Evolutionary conservation across 2,797 vertebrate genomes (phyloP).

Genomic region (Thaleichthys pacificus): DNA sequence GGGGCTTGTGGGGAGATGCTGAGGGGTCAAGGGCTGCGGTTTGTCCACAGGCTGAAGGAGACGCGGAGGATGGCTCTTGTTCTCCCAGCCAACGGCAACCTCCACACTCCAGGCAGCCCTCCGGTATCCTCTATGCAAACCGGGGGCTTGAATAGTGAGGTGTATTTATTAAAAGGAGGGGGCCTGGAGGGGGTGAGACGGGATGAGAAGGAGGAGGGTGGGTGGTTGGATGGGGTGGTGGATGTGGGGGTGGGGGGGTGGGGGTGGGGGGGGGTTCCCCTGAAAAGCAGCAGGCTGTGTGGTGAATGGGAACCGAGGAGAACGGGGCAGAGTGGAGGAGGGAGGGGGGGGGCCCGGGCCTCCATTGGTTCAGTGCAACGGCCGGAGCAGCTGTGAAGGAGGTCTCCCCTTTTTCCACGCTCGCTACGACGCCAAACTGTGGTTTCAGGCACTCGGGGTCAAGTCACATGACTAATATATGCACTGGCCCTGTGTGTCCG

Average conservation of each 20-base stretch:
- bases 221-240: slow-evolving; percentile 62
- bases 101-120: slow-evolving; percentile 65
- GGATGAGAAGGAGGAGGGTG: slow-evolving; percentile 69
- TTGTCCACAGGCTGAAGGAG: slow-evolving; percentile 7
- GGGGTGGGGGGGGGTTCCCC: slow-evolving; percentile 49
- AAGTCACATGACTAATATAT: slow-evolving; percentile 85
- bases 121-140: slow-evolving; percentile 56
- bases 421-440: slow-evolving; percentile 78
- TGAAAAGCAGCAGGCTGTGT: slow-evolving; percentile 80
- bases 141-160: slow-evolving; percentile 78
- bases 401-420: slow-evolving; percentile 93
- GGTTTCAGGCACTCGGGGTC: slow-evolving; percentile 82
- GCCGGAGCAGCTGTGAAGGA: slow-evolving; percentile 90
- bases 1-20: slow-evolving; percentile 33
- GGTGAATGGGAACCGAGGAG: slow-evolving; percentile 75
- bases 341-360: slow-evolving; percentile 50
- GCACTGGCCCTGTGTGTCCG: slow-evolving; percentile 80
- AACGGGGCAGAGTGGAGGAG: slow-evolving; percentile 59
- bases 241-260: slow-evolving; percentile 39
- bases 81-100: slow-evolving; percentile 47
- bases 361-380: slow-evolving; percentile 86
- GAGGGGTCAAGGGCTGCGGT: slow-evolving; percentile 1
- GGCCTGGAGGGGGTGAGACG: slow-evolving; percentile 36
- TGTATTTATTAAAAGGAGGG: slow-evolving; percentile 72
- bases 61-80: not conserved